Evolutionary conservation across 1,140 invertebrate species (phyloP).

Genomic region (Bilobella aurantiaca): DNA sequence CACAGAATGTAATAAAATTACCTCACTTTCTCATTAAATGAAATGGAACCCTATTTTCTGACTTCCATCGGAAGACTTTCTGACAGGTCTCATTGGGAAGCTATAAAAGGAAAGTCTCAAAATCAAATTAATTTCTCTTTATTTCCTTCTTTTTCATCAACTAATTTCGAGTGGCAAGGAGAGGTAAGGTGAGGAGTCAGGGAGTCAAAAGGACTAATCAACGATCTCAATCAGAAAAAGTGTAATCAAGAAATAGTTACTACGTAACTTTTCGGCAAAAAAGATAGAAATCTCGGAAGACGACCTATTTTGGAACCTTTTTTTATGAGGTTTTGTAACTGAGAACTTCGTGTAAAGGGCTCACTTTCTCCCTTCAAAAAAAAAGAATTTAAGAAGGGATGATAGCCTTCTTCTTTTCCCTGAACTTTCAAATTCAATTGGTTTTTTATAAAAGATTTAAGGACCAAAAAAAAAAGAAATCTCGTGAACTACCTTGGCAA

Average conservation of each 20-base stretch:
- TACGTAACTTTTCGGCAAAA: no score
- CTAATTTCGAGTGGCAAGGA: background rate
- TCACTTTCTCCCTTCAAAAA: background rate
- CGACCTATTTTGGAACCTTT: no score
- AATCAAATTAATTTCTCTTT: background rate
- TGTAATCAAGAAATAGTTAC: no score
- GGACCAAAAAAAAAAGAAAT: background rate
- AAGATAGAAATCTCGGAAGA: no score
- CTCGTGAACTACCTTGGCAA: no score
- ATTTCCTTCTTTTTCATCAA: background rate
- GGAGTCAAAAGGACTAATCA: no score
- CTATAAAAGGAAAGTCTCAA: no score
- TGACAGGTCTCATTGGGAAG: background rate
- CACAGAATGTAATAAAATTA: slow-evolving; percentile 4
- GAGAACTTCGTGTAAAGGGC: no score
- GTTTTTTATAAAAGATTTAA: background rate
- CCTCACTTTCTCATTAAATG: background rate
- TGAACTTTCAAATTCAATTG: no score
- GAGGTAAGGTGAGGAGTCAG: no score
- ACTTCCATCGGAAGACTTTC: background rate
- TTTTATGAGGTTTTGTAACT: no score
- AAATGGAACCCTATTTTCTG: background rate
- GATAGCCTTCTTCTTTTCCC: background rate
- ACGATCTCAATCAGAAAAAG: no score
- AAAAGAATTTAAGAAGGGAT: background rate